Evolutionary conservation across 2,797 vertebrate genomes (phyloP).

Genomic region (Pangasius mekongensis): DNA sequence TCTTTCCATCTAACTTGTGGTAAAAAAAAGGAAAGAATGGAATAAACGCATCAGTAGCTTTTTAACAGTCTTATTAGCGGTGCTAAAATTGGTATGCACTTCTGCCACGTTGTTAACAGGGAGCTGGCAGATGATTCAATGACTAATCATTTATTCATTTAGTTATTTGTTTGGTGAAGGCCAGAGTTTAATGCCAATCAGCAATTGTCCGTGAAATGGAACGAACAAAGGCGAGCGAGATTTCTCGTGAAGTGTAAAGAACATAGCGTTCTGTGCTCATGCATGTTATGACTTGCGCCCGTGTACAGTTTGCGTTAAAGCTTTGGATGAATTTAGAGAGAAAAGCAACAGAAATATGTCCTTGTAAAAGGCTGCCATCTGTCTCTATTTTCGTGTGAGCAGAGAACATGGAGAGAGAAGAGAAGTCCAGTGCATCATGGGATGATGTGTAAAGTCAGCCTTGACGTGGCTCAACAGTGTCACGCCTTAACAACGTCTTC

Average conservation of each 20-base stretch:
- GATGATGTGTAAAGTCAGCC: conserved; percentile 18
- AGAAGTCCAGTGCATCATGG: conserved; percentile 5
- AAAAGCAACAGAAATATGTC: not conserved
- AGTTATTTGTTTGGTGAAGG: not conserved
- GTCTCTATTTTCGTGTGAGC: conserved; percentile 11
- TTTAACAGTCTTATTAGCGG: not conserved
- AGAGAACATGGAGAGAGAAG: not conserved
- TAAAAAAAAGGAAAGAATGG: not conserved
- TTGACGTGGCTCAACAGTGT: conserved; percentile 20
- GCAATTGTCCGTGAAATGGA: not conserved
- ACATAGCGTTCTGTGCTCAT: not conserved
- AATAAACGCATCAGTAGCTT: not conserved
- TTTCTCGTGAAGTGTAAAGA: not conserved
- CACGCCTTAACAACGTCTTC: conserved; percentile 32
- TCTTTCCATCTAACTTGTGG: not conserved
- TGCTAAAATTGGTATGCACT: not conserved
- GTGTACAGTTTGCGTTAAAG: not conserved
- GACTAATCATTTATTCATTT: not conserved
- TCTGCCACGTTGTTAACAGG: not conserved
- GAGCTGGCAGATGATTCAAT: not conserved
- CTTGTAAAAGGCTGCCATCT: conserved; percentile 19
- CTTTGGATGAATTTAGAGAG: not conserved
- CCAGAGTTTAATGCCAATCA: not conserved
- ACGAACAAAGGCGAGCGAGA: not conserved
- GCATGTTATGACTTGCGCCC: conserved; percentile 15